A percentile compares a stretch with the other conserved stretches of the same genome.
These are phyloP conservation scores for Papilio dardanus DNA, from an alignment of 1,140 invertebrate genomes.

Conservation along the genomic window DNA sequence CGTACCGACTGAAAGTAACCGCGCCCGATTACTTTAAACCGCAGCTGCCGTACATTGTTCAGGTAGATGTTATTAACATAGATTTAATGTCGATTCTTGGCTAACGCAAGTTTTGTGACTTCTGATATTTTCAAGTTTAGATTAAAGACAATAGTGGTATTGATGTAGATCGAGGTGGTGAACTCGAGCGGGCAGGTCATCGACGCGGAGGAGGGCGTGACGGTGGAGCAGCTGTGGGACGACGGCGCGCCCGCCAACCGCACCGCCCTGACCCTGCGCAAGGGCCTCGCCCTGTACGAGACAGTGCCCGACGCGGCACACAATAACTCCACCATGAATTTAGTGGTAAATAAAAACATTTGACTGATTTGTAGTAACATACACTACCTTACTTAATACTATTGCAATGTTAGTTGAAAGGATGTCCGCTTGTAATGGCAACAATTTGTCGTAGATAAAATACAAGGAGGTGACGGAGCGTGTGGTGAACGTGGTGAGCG, in stretches of 20 bases:
- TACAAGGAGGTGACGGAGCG: conserved; percentile 87
- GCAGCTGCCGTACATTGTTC: conserved; percentile 91
- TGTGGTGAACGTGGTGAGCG: conserved; percentile 90
- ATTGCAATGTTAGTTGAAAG: too few relatives aligned
- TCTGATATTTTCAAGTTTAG: background rate
- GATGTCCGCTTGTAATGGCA: too few relatives aligned
- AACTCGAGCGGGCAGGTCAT: conserved; percentile 62
- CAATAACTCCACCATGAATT: conserved; percentile 70
- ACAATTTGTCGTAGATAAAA: conserved; percentile 79
- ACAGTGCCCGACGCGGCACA: conserved; percentile 62
- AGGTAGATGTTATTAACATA: conserved; percentile 83
- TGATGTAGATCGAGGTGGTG: conserved; percentile 68
- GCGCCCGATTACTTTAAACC: conserved; percentile 94
- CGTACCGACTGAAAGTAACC: conserved; percentile 92
- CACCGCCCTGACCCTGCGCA: conserved; percentile 56
- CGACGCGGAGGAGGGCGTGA: conserved; percentile 59
- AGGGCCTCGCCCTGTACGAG: conserved; percentile 64
- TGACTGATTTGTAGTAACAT: too few relatives aligned
- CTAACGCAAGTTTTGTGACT: background rate
- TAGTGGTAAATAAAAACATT: too few relatives aligned
- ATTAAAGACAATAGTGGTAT: background rate
- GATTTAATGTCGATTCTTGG: background rate
- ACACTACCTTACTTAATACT: too few relatives aligned
- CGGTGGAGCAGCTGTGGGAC: conserved; percentile 71
- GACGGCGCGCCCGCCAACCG: conserved; percentile 69